Conservation (phyloP, 2,797 vertebrate species). For the Acanthopagrus latus region DNA sequence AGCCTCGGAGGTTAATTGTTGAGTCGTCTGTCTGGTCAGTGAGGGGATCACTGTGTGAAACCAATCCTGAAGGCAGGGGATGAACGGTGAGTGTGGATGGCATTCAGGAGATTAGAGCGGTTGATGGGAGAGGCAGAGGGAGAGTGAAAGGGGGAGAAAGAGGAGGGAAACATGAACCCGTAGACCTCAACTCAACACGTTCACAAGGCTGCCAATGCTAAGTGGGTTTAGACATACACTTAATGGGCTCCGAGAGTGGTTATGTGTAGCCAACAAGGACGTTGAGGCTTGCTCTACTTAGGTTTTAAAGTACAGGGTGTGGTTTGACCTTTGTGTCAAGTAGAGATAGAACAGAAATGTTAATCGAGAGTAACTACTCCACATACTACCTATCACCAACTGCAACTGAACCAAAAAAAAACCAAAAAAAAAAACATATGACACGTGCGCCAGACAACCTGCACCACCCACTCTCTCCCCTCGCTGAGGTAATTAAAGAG, state of each 20-base stretch:
- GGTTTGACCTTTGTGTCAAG: constrained; percentile 58
- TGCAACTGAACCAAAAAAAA: not conserved
- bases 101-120: constrained; percentile 79
- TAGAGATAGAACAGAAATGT: constrained; percentile 28
- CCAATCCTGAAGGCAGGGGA: constrained; percentile 78
- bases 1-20: constrained; percentile 84
- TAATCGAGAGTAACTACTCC: constrained; percentile 43
- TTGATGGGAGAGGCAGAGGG: constrained; percentile 67
- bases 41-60: constrained; percentile 78
- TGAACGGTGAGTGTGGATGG: constrained; percentile 73
- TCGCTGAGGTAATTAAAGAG: constrained; percentile 69
- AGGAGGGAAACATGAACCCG: constrained; percentile 54
- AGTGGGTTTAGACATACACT: constrained; percentile 69
- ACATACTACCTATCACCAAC: constrained; percentile 20
- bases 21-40: constrained; percentile 80
- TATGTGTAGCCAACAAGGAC: constrained; percentile 61
- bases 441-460: constrained; percentile 7
- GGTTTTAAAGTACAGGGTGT: constrained; percentile 44
- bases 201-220: constrained; percentile 64
- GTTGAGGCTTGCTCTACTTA: constrained; percentile 36
- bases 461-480: constrained; percentile 28
- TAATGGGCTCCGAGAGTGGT: constrained; percentile 59
- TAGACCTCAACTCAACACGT: constrained; percentile 72
- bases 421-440: constrained; percentile 4
- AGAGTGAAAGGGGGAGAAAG: constrained; percentile 23